Percentiles rank a stretch among this genome's conserved stretches.
phyloP scores from a whole-genome alignment of 2,113 vertebrate species.

The Limanda limanda region DNA sequence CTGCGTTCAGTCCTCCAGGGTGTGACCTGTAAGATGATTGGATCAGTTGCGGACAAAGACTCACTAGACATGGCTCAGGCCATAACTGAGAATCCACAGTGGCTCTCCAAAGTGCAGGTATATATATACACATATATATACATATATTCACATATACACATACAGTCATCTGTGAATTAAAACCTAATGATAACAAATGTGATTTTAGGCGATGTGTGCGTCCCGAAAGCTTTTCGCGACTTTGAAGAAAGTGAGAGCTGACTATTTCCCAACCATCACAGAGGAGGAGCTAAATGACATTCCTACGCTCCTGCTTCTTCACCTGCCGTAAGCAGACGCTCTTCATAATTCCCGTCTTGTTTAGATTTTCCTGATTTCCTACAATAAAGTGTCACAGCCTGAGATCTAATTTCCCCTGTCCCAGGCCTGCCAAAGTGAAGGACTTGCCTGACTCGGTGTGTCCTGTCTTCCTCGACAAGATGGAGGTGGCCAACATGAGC shows the following conservation, averaged over 20 bases:
- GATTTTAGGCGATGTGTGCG: conserved; percentile 69
- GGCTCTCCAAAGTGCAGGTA: conserved; percentile 76
- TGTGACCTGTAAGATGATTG: conserved; percentile 73
- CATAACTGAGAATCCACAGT: conserved; percentile 52
- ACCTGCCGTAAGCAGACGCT: conserved; percentile 70
- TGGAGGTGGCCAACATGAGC: conserved; percentile 61
- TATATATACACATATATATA: background rate
- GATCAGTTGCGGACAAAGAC: conserved; percentile 39
- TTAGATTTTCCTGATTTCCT: background rate
- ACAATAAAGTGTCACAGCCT: background rate
- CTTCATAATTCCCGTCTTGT: background rate
- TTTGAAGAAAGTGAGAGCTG: conserved; percentile 53
- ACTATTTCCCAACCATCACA: conserved; percentile 71
- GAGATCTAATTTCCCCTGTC: background rate
- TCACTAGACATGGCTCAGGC: conserved; percentile 47
- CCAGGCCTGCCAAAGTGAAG: conserved; percentile 55
- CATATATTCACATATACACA: background rate
- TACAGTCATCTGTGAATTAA: background rate
- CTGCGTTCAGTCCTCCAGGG: conserved; percentile 71
- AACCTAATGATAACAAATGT: background rate
- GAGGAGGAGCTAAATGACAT: conserved; percentile 67
- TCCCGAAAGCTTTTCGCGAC: conserved; percentile 67
- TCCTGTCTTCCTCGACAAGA: conserved; percentile 58
- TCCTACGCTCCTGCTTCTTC: conserved; percentile 59
- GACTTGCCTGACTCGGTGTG: conserved; percentile 69